phyloP scores from a whole-genome alignment of 23 tunicate genomes.

The Botrylloides violaceus region DNA sequence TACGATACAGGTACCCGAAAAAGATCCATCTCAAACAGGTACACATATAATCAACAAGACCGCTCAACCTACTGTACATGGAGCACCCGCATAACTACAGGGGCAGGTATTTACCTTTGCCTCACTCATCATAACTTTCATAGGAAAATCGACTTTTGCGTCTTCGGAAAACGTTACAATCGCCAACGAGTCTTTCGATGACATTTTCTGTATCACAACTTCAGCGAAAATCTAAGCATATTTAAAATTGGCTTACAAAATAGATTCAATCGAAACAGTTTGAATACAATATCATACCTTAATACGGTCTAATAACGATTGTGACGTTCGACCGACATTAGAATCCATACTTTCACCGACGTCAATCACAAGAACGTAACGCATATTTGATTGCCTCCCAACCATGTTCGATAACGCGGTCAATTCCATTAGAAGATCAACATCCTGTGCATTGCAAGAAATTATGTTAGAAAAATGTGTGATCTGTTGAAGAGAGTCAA shows the following conservation, averaged over 20 bases:
- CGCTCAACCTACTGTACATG: too few relatives aligned
- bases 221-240: conserved; percentile 14
- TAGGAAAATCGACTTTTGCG: neutral
- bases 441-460: too few relatives aligned
- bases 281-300: neutral
- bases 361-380: neutral
- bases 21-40: too few relatives aligned
- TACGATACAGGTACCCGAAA: too few relatives aligned
- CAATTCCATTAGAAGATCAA: neutral
- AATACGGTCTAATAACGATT: neutral
- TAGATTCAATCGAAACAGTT: too few relatives aligned
- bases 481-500: too few relatives aligned
- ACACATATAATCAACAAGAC: too few relatives aligned
- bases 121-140: neutral
- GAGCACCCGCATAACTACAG: too few relatives aligned
- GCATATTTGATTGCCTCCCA: neutral
- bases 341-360: neutral
- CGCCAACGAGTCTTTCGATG: conserved; percentile 2
- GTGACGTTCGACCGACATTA: neutral
- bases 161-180: conserved; percentile 18
- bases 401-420: neutral
- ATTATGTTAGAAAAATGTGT: too few relatives aligned
- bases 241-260: too few relatives aligned
- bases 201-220: conserved; percentile 7
- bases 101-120: conserved; percentile 22